Evolutionary conservation across 2,888 invertebrate genomes (phyloP).

Genomic region (Sericinus montela): DNA sequence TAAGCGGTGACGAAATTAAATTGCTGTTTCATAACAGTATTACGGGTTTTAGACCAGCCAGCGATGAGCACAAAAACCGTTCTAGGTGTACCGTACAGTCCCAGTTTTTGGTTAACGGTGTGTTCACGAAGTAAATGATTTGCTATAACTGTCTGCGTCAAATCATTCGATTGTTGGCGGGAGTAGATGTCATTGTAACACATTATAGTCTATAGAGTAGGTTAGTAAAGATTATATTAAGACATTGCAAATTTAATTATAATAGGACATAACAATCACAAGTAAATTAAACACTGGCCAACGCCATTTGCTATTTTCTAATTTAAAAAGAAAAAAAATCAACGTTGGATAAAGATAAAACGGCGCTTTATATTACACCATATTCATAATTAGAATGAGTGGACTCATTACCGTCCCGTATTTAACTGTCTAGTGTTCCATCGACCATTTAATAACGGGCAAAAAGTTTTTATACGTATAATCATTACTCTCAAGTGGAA

Average conservation of each 20-base stretch:
- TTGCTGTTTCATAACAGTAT: conserved; percentile 72
- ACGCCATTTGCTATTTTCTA: too few species aligned
- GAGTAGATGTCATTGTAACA: conserved; percentile 40
- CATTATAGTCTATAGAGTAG: too few species aligned
- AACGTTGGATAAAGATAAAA: too few species aligned
- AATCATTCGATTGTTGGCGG: conserved; percentile 40
- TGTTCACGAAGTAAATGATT: conserved; percentile 67
- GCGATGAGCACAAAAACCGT: conserved; percentile 64
- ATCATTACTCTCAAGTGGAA: not conserved
- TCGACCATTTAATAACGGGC: conserved; percentile 14
- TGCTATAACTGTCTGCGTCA: conserved; percentile 64
- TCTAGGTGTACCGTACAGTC: conserved; percentile 67
- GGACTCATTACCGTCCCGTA: conserved; percentile 37
- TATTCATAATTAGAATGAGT: too few species aligned
- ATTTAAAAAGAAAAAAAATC: too few species aligned
- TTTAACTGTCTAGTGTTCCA: conserved; percentile 45
- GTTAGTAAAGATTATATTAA: too few species aligned
- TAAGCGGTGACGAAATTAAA: conserved; percentile 57
- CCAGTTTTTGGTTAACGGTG: conserved; percentile 72
- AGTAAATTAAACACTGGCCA: too few species aligned
- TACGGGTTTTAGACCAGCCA: conserved; percentile 58
- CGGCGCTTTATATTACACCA: too few species aligned
- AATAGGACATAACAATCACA: too few species aligned
- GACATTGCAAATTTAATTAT: too few species aligned
- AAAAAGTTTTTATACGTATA: not conserved